These are phyloP conservation scores for Cygnus olor DNA, from an alignment of 2,797 vertebrate genomes.

Conservation along the genomic window DNA sequence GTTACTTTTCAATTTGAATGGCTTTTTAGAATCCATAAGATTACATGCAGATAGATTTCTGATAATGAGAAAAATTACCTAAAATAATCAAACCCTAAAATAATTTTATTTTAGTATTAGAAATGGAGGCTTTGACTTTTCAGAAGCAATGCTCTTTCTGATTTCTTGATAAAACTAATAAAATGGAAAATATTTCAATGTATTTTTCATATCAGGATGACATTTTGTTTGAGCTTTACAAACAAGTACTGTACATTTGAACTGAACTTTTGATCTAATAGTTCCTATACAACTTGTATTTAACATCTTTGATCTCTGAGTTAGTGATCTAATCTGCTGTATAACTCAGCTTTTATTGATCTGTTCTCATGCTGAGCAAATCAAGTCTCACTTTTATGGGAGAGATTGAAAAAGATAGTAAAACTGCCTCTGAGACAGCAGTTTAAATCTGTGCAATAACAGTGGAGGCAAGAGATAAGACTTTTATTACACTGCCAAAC, in stretches of 20 bases:
- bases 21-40: background rate
- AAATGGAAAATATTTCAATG: background rate
- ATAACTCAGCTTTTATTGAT: conserved; percentile 90
- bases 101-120: background rate
- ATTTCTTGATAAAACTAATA: conserved; percentile 5
- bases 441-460: conserved; percentile 86
- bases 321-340: conserved; percentile 82
- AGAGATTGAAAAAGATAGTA: conserved; percentile 87
- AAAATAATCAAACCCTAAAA: background rate
- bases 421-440: conserved; percentile 85
- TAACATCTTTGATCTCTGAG: conserved; percentile 86
- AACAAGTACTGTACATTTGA: conserved; percentile 78
- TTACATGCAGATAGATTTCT: background rate
- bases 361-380: conserved; percentile 91
- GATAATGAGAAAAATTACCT: background rate
- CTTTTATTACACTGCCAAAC: conserved; percentile 89
- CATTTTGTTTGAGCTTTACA: conserved; percentile 59
- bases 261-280: conserved; percentile 82
- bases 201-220: background rate
- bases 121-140: background rate
- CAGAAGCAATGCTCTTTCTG: background rate
- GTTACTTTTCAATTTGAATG: background rate
- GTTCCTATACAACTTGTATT: conserved; percentile 77
- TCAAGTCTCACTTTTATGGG: conserved; percentile 89
- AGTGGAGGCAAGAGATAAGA: conserved; percentile 89